Evolutionary conservation across 2,113 vertebrate species (phyloP).

Genomic region (Otis tarda): DNA sequence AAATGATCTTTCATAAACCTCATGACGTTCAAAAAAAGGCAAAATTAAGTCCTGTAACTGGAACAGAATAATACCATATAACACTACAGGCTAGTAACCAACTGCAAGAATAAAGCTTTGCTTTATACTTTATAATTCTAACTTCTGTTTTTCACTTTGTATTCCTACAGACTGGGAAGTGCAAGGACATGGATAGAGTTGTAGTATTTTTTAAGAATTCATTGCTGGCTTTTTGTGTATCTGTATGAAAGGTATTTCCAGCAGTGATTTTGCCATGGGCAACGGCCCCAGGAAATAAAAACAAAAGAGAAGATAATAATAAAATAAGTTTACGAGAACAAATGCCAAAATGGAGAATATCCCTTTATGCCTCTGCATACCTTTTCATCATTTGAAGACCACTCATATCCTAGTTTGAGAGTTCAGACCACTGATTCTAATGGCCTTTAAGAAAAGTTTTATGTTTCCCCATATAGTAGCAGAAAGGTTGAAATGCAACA

Average conservation of each 20-base stretch:
- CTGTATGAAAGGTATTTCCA: neutral
- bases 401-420: neutral
- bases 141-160: fast-evolving
- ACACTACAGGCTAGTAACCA: neutral
- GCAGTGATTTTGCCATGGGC: fast-evolving
- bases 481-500: neutral
- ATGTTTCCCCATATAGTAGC: neutral
- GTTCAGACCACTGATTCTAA: neutral
- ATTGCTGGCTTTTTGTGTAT: neutral
- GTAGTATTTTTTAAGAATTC: neutral
- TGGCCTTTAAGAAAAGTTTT: neutral
- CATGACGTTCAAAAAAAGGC: neutral
- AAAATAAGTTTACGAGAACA: neutral
- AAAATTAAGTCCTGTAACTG: neutral
- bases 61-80: neutral
- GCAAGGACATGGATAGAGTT: neutral
- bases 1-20: neutral
- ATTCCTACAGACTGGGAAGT: neutral
- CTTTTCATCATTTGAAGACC: neutral
- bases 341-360: neutral
- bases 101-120: neutral
- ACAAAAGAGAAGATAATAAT: neutral
- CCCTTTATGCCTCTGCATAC: neutral
- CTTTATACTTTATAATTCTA: neutral
- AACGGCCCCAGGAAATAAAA: neutral